These are phyloP conservation scores for Sebastes iracundus DNA, from an alignment of 2,797 vertebrate genomes.

Conservation along the genomic window DNA sequence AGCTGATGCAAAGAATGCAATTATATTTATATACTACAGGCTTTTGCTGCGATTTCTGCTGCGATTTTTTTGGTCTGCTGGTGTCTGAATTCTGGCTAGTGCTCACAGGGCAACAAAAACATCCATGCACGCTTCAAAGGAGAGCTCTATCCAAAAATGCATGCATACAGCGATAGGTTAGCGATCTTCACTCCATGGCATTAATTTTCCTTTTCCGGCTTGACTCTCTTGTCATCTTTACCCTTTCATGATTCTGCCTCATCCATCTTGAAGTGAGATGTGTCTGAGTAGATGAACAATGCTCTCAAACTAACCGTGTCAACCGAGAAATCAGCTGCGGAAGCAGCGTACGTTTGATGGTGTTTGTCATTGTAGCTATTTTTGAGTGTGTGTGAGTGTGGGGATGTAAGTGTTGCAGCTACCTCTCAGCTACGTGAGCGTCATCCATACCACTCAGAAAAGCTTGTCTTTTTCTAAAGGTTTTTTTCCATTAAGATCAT, in stretches of 20 bases:
- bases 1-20: not conserved
- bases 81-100: conserved; percentile 32
- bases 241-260: conserved; percentile 33
- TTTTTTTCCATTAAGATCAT: conserved; percentile 43
- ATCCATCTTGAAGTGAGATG: conserved; percentile 32
- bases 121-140: conserved; percentile 22
- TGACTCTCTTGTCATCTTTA: conserved; percentile 20
- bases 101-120: conserved; percentile 7
- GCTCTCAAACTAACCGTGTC: conserved; percentile 48
- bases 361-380: conserved; percentile 25
- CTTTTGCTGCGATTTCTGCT: conserved; percentile 30
- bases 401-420: conserved; percentile 24
- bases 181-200: conserved; percentile 40
- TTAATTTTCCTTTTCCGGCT: conserved; percentile 18
- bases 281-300: conserved; percentile 33
- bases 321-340: conserved; percentile 10
- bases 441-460: conserved; percentile 43
- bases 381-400: conserved; percentile 1
- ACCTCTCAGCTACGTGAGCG: conserved; percentile 11
- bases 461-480: conserved; percentile 33
- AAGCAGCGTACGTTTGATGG: conserved; percentile 23
- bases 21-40: conserved; percentile 10
- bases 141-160: conserved; percentile 20
- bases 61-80: conserved; percentile 23
- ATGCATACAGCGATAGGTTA: conserved; percentile 5